These are phyloP conservation scores for Drosophila borealis DNA, from an alignment of 2,888 invertebrate species.

Conservation along the genomic window DNA sequence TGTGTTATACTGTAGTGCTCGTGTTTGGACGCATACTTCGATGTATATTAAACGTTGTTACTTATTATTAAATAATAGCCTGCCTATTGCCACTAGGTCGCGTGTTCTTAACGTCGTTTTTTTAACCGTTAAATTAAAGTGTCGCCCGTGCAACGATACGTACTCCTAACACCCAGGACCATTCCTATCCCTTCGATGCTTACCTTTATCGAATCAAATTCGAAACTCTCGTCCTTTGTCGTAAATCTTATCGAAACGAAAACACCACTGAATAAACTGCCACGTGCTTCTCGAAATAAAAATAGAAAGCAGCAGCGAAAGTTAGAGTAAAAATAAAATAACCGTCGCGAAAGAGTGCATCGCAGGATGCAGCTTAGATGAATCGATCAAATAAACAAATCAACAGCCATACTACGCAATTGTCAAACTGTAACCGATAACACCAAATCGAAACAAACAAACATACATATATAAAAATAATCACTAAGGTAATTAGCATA, in stretches of 20 bases:
- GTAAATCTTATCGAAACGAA: conserved; percentile 38
- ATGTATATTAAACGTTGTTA: conserved; percentile 47
- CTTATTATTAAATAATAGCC: conserved; percentile 38
- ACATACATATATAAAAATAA: conserved; percentile 28
- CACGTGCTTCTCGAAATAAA: conserved; percentile 48
- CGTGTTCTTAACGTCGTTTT: conserved; percentile 53
- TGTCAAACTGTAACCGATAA: conserved; percentile 52
- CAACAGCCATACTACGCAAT: conserved; percentile 29
- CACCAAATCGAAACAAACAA: conserved; percentile 44
- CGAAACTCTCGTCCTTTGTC: not conserved
- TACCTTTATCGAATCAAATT: not conserved
- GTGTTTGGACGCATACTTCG: conserved; percentile 17
- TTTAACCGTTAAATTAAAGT: conserved; percentile 33
- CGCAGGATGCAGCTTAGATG: conserved; percentile 4
- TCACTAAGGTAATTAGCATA: conserved; percentile 43
- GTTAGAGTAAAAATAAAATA: conserved; percentile 8
- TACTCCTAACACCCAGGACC: not conserved
- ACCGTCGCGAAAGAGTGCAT: conserved; percentile 8
- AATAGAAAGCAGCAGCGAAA: conserved; percentile 31
- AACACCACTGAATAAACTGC: conserved; percentile 67
- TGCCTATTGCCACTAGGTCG: conserved; percentile 56
- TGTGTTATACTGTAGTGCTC: conserved; percentile 27
- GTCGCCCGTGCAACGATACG: conserved; percentile 29
- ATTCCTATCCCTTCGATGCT: not conserved
- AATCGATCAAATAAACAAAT: too few relatives aligned